These are phyloP conservation scores for Strix uralensis DNA, from an alignment of 2,113 vertebrate genomes.

Conservation along the genomic window DNA sequence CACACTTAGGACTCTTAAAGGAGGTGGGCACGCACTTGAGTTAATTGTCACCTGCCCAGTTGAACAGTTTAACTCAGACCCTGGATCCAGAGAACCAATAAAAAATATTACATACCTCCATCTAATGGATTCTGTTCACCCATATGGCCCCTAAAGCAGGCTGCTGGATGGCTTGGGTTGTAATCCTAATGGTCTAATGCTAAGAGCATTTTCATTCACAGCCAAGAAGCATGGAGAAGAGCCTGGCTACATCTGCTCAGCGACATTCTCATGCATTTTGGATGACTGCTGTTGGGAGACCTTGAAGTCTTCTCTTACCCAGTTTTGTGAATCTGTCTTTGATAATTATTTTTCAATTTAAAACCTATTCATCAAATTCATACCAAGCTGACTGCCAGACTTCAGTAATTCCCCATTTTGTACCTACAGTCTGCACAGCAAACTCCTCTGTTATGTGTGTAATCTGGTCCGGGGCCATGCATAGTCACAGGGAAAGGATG, in stretches of 20 bases:
- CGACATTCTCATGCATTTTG: not conserved
- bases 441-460: not conserved
- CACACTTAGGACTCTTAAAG: not conserved
- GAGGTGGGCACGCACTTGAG: not conserved
- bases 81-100: not conserved
- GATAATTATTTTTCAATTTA: not conserved
- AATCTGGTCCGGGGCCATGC: not conserved
- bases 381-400: not conserved
- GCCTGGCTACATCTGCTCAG: not conserved
- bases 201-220: not conserved
- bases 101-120: not conserved
- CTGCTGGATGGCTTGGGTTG: not conserved
- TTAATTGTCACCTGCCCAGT: fast-evolving
- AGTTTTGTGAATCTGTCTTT: not conserved
- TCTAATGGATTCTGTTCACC: not conserved
- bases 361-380: not conserved
- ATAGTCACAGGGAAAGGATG: not conserved
- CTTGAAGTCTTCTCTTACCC: not conserved
- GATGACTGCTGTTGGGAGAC: not conserved
- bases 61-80: not conserved
- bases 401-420: not conserved
- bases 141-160: not conserved
- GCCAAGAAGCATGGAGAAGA: not conserved
- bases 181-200: not conserved
- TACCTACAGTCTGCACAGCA: not conserved